phyloP scores from a whole-genome alignment of 2,797 vertebrate genomes.

The Chaunax sp. region DNA sequence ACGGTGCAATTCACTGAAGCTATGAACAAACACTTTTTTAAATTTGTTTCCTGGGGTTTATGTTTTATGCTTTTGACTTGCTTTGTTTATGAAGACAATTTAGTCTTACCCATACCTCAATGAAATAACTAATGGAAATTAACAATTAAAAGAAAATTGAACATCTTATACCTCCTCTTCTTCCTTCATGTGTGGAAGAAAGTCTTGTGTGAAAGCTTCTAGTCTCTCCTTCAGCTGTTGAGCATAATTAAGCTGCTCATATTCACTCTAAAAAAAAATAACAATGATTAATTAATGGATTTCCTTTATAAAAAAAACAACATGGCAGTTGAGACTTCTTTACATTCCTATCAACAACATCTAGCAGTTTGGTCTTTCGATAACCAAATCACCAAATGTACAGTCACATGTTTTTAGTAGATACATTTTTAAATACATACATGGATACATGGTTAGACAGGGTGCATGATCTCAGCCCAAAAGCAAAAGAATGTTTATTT shows the following conservation, averaged over 20 bases:
- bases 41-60: background rate
- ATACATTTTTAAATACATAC: too few relatives aligned
- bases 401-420: too few relatives aligned
- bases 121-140: background rate
- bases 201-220: constrained; percentile 98
- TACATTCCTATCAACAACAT: background rate
- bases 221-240: constrained; percentile 96
- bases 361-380: background rate
- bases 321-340: background rate
- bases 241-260: constrained; percentile 97
- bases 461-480: constrained; percentile 15
- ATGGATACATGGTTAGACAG: too few relatives aligned
- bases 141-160: constrained; percentile 3
- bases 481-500: constrained; percentile 22
- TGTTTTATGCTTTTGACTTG: background rate
- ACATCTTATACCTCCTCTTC: constrained; percentile 92
- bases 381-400: background rate
- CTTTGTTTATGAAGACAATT: background rate
- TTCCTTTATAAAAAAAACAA: background rate
- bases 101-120: constrained; percentile 20
- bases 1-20: background rate
- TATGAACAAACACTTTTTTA: background rate
- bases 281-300: constrained; percentile 17
- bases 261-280: constrained; percentile 88
- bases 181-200: constrained; percentile 99